These are phyloP conservation scores for Reinhardtius hippoglossoides DNA, from an alignment of 2,113 vertebrate genomes.

Conservation along the genomic window DNA sequence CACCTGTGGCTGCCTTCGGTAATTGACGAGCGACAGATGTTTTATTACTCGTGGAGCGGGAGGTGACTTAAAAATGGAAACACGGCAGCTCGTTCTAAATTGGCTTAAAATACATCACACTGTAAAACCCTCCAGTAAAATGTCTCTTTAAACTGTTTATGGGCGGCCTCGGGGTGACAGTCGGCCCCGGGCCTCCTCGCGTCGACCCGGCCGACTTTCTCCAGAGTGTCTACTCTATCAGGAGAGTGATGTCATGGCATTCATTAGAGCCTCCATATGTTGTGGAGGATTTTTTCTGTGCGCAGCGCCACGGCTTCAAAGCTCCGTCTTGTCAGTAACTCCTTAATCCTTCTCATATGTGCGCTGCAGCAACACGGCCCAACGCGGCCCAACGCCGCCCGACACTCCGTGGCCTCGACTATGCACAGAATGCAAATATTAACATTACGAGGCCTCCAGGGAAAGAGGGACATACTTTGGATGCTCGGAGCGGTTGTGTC, in stretches of 20 bases:
- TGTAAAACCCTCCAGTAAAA: conserved; percentile 49
- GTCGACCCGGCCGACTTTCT: conserved; percentile 38
- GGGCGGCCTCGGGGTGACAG: conserved; percentile 8
- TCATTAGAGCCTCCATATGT: conserved; percentile 71
- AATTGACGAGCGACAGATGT: neutral
- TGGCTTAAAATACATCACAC: conserved; percentile 19
- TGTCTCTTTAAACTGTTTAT: conserved; percentile 42
- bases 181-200: neutral
- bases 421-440: conserved; percentile 78
- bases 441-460: conserved; percentile 65
- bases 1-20: conserved; percentile 8
- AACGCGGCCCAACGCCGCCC: too few relatives aligned
- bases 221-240: conserved; percentile 62
- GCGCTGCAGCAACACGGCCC: conserved; percentile 27
- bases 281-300: conserved; percentile 34
- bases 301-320: conserved; percentile 70
- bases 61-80: conserved; percentile 22
- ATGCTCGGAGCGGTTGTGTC: conserved; percentile 37
- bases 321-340: conserved; percentile 54
- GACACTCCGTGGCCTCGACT: conserved; percentile 50
- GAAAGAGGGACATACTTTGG: conserved; percentile 43
- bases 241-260: conserved; percentile 71
- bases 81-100: conserved; percentile 30
- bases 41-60: conserved; percentile 27
- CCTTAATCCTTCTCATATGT: conserved; percentile 78